Evolutionary conservation across 92 coral and sea anemone species (phyloP), one percentile per base, ranked within the genome.

Genomic region (Chrysogorgia sp.): DNA sequence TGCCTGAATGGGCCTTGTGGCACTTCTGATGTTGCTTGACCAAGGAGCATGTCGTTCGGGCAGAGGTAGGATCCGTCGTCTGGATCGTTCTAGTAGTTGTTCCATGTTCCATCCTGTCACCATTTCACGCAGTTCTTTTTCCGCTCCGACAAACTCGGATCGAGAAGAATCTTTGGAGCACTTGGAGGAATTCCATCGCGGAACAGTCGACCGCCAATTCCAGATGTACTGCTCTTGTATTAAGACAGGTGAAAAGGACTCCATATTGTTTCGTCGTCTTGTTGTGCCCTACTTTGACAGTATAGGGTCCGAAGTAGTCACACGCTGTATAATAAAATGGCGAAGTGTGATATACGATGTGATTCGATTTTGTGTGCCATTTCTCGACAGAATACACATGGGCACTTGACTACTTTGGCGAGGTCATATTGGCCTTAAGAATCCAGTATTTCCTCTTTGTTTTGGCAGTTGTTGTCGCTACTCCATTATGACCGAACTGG

Each of bases 361-460:
- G 80, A 24, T 53, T 82, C 86, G 3, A 67, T 17, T 26, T 34
- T 41, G 8, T 82, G 81, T 9, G 65, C 86, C 47, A 60, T 26
- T 43, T 71, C n/a, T 30, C 63, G 40, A 37, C 86, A 82, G 55
- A 82, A 72, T 62, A 60, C 81, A 63, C 86, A 82, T 19, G 6
- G 19, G 35, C 20, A 19, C 80, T 45, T 82, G 28, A 72, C 22
- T 21, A 50, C 25, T 49, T 81, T 81, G 55, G 79, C 75, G 1
- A 81, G 62, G 43, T 81, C 63, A 21, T n/a, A n/a, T 83, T 64
- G 1, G 60, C 88, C 28, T 40, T 83, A 0, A 84, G 19, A 34
- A 88, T 88, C 88, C 88, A 83, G 66, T 83, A 87, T 22, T 83
- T 83, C 25, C 50, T 50, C 55, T 75, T 77, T 1, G 59, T 68